Conservation (phyloP, 2,113 vertebrate genomes). For the Seriola rivoliana region DNA sequence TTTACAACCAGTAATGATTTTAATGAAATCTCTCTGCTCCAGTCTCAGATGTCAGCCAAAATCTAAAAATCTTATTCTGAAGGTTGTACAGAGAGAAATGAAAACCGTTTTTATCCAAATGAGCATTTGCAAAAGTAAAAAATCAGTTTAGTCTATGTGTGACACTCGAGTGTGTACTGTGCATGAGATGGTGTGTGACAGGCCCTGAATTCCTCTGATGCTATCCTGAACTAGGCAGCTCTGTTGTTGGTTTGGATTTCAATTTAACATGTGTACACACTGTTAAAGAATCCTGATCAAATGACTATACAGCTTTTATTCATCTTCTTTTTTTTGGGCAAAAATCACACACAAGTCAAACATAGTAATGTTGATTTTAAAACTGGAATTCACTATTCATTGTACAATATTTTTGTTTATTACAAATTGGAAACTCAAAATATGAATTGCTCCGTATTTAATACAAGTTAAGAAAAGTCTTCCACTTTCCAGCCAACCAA, state of each 20-base stretch:
- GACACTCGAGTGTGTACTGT: neutral
- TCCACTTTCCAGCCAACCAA: neutral
- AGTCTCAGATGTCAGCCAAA: neutral
- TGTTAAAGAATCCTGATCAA: neutral
- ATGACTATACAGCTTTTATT: neutral
- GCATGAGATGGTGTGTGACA: constrained; percentile 20
- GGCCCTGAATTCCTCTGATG: constrained; percentile 41
- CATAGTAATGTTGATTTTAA: neutral
- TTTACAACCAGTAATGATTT: constrained; percentile 76
- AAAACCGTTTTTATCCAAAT: no score
- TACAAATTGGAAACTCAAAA: neutral
- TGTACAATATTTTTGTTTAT: neutral
- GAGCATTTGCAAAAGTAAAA: neutral
- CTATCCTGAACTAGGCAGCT: constrained; percentile 35
- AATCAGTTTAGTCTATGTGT: neutral
- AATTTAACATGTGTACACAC: constrained; percentile 3
- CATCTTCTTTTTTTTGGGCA: neutral
- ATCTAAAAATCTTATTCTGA: neutral
- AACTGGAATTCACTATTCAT: neutral
- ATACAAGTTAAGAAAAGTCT: neutral
- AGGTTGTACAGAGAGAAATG: neutral
- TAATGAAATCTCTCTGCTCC: constrained; percentile 42
- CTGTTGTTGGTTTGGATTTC: constrained; percentile 31
- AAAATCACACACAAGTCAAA: neutral
- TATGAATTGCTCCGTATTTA: neutral